These are phyloP conservation scores for Pycnonotus jocosus DNA, from an alignment of 2,113 vertebrate species.

Conservation along the genomic window DNA sequence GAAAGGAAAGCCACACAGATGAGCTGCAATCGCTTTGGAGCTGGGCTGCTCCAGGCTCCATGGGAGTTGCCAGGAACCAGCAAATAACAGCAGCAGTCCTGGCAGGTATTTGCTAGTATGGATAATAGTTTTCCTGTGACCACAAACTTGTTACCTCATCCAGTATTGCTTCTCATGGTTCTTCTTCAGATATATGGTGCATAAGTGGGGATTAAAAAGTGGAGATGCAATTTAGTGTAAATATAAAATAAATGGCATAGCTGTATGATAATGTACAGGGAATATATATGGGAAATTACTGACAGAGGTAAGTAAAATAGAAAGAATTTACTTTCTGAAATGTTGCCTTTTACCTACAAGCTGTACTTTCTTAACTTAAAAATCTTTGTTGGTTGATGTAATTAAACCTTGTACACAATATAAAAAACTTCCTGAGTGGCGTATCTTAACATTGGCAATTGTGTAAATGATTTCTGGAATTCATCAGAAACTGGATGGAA, in stretches of 20 bases:
- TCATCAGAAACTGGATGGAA: not conserved
- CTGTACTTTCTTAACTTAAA: constrained; percentile 6
- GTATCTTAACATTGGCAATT: not conserved
- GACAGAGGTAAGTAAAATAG: not conserved
- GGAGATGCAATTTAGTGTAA: not conserved
- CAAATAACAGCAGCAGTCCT: not conserved
- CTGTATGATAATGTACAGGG: not conserved
- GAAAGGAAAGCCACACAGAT: not conserved
- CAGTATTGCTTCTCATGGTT: not conserved
- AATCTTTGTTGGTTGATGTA: not conserved
- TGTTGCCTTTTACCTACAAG: not conserved
- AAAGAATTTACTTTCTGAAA: not conserved
- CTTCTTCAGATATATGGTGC: not conserved
- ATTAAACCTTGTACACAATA: not conserved
- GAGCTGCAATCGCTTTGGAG: not conserved
- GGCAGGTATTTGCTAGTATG: not conserved
- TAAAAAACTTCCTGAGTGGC: not conserved
- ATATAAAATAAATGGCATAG: not conserved
- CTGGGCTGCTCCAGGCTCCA: not conserved
- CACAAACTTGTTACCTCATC: not conserved
- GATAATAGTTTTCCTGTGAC: not conserved
- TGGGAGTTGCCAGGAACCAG: not conserved
- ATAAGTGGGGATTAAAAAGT: not conserved
- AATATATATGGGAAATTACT: not conserved
- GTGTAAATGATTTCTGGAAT: not conserved